Evolutionary conservation across 2,888 invertebrate species (phyloP), one percentile per base, ranked within the genome.

Genomic region (Scaptomyza reducta): DNA sequence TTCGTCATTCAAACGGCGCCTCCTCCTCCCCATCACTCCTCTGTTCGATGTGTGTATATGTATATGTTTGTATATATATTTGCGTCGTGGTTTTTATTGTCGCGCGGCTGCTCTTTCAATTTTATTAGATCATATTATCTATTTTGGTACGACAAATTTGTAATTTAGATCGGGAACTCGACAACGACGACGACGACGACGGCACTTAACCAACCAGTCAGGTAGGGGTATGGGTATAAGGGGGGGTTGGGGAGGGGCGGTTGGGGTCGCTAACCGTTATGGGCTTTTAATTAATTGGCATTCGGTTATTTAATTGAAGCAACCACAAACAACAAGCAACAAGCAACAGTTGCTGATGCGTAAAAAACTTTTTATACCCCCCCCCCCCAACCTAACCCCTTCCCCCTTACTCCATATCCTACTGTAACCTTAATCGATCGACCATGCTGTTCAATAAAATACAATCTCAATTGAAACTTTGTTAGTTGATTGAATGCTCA

Each of bases 71-170:
- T 53, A 29, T 42, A 13, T 70, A 51, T 60, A 66, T 74, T 63
- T 58, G 65, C 55, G 64, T 63, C 45, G 77, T 74, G 65, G 70
- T 76, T 82, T 86, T 86, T 83, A 77, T 70, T 79, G 80, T 74
- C 74, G 71, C 50, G 86, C 86, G 83, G 77, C 74, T 71, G 81
- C 84, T 86, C 87, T 84, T 87, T 82, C 67, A 67, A 67, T 84
- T 82, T 87, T 82, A 82, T 82, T 82, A 87, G 87, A 87, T 82
- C 82, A 87, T 82, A 87, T 82, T 87, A 82, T 84, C 75, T 82
- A 87, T 87, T 87, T 87, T 77, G 83, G 84, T 71, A 79, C 75
- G 73, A 87, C 87, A 77, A 82, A 82, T 82, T 82, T 82, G 87
- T 82, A 83, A 86, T 82, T 82, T 82, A 87, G 81, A 80, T 87